A percentile compares a stretch with the other conserved stretches of the same genome.
Evolutionary conservation across 2,888 invertebrate species (phyloP).

Genomic region (Ischnus inquisitorius): DNA sequence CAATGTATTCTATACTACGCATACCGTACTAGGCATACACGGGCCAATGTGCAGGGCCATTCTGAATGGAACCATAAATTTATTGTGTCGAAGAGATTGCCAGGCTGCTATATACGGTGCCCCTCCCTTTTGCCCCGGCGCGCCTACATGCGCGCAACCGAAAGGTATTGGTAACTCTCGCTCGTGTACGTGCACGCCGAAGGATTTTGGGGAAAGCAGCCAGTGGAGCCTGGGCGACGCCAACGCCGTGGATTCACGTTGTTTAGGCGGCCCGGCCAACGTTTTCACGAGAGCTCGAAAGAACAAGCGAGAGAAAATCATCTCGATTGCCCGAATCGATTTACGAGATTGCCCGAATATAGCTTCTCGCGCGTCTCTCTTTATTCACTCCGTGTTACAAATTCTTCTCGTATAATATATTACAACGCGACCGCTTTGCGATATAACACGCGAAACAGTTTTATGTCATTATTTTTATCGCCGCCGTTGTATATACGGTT

Average conservation of each 20-base stretch:
- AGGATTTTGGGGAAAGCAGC: constrained; percentile 17
- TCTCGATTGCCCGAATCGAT: constrained; percentile 29
- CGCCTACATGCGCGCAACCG: constrained; percentile 2
- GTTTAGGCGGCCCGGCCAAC: constrained; percentile 25
- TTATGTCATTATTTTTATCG: not conserved
- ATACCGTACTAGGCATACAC: constrained; percentile 3
- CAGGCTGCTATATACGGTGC: constrained; percentile 42
- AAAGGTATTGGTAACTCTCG: constrained; percentile 2
- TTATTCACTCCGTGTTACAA: not conserved
- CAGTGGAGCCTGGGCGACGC: constrained; percentile 22
- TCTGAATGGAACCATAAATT: constrained; percentile 79
- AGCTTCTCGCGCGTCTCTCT: not conserved
- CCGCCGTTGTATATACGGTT: not conserved
- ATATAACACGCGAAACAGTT: constrained; percentile 2
- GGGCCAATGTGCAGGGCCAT: constrained; percentile 29
- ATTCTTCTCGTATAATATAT: constrained; percentile 6
- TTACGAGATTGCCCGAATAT: not conserved
- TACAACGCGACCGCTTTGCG: not conserved
- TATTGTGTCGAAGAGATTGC: constrained; percentile 78
- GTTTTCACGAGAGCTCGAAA: not conserved
- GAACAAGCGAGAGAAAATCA: constrained; percentile 19
- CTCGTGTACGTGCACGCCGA: not conserved
- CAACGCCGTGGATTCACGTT: constrained; percentile 33
- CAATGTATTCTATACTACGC: constrained; percentile 22
- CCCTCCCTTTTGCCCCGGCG: not conserved